Percentiles rank a stretch among this genome's conserved stretches.
These are phyloP conservation scores for Sebastes schlegelii DNA, from an alignment of 2,113 vertebrate species.

Conservation along the genomic window DNA sequence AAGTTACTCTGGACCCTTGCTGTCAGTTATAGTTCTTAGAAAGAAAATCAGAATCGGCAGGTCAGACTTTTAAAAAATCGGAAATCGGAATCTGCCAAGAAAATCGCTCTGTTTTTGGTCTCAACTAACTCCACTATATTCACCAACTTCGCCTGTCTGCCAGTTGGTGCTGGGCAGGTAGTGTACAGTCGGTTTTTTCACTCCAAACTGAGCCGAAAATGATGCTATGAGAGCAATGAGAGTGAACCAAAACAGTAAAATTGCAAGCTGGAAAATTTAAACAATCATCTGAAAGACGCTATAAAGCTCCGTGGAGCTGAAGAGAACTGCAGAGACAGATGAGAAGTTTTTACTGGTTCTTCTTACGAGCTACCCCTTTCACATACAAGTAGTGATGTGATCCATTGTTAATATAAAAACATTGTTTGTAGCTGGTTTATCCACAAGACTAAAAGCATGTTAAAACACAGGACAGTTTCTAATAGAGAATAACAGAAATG, in stretches of 20 bases:
- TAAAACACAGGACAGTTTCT: not conserved
- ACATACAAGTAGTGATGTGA: not conserved
- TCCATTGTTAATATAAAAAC: not conserved
- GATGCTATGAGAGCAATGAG: not conserved
- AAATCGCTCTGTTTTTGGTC: not conserved
- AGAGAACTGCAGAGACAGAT: not conserved
- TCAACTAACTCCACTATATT: not conserved
- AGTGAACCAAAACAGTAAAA: not conserved
- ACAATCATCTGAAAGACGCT: not conserved
- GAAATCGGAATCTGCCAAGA: too few species aligned
- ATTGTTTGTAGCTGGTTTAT: not conserved
- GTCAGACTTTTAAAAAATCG: too few species aligned
- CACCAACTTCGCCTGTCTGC: not conserved
- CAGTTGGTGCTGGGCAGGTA: not conserved
- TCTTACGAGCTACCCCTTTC: not conserved
- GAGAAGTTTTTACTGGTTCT: not conserved
- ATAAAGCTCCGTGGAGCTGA: too few species aligned
- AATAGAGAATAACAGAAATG: not conserved
- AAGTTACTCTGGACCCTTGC: too few species aligned
- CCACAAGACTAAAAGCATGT: not conserved
- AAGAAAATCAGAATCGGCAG: too few species aligned
- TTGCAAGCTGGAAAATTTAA: not conserved
- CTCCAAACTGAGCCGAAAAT: not conserved
- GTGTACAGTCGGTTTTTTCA: not conserved
- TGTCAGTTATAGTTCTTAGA: too few species aligned